Conservation (phyloP, 2,797 vertebrate species). For the Bryconaethiops microstoma region DNA sequence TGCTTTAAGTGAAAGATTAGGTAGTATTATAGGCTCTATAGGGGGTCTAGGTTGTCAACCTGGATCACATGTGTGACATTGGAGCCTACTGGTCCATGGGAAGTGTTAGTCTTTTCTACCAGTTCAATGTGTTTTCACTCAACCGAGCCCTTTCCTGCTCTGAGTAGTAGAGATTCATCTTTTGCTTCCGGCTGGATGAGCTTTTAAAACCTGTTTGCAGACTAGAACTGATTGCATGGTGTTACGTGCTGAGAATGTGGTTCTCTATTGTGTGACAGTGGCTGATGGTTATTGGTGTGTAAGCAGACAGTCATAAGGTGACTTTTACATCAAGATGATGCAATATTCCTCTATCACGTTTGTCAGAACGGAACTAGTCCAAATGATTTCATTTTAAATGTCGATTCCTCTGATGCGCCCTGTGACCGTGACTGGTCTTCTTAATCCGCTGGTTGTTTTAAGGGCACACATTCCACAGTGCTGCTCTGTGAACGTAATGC, state of each 20-base stretch:
- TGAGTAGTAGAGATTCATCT: neutral
- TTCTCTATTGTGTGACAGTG: neutral
- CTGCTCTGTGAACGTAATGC: neutral
- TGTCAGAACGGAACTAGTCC: neutral
- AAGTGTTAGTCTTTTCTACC: neutral
- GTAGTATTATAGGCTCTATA: neutral
- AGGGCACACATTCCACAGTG: neutral
- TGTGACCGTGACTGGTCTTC: neutral
- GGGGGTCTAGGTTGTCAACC: neutral
- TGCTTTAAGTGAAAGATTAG: neutral
- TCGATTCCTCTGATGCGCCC: neutral
- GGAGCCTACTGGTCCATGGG: neutral
- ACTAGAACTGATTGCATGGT: neutral
- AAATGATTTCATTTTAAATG: too few species aligned
- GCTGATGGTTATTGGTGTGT: neutral
- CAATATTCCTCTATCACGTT: too few species aligned
- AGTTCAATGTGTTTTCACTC: neutral
- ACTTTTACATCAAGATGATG: neutral
- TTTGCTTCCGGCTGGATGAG: neutral
- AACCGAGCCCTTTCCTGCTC: neutral
- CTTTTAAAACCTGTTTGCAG: neutral
- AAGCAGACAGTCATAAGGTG: neutral
- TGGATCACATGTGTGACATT: neutral
- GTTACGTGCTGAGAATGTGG: neutral
- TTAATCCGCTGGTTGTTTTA: neutral